Evolutionary conservation across 2,888 invertebrate species (phyloP).

Genomic region (Heliconius ethilla): DNA sequence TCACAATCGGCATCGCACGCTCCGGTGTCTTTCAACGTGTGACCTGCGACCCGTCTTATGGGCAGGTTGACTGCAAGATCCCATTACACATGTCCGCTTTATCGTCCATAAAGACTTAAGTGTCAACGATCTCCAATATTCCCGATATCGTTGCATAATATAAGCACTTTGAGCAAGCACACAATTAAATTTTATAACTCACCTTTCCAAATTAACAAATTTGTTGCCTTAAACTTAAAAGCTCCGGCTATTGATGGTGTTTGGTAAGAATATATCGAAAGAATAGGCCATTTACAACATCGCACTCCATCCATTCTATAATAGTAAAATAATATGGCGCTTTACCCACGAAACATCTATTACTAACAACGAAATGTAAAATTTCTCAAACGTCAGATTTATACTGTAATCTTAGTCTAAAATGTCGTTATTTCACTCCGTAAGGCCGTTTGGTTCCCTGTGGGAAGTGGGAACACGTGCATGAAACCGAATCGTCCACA

Average conservation of each 20-base stretch:
- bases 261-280: slow-evolving; percentile 58
- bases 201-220: slow-evolving; percentile 46
- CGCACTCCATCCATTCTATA: slow-evolving; percentile 57
- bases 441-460: slow-evolving; percentile 55
- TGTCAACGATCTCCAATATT: slow-evolving; percentile 60
- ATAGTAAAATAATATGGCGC: slow-evolving; percentile 70
- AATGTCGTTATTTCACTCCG: slow-evolving; percentile 65
- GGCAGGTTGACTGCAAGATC: slow-evolving; percentile 61
- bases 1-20: slow-evolving; percentile 46
- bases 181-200: slow-evolving; percentile 47
- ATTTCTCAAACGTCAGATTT: slow-evolving; percentile 76
- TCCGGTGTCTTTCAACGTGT: slow-evolving; percentile 50
- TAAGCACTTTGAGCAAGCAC: slow-evolving; percentile 42
- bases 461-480: slow-evolving; percentile 70
- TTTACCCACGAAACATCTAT: slow-evolving; percentile 64
- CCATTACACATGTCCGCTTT: slow-evolving; percentile 72
- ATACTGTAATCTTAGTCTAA: slow-evolving; percentile 63
- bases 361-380: slow-evolving; percentile 76
- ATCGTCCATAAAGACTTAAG: slow-evolving; percentile 73
- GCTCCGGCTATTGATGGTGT: slow-evolving; percentile 48
- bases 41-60: slow-evolving; percentile 63
- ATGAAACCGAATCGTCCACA: slow-evolving; percentile 76
- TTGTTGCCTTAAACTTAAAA: slow-evolving; percentile 52
- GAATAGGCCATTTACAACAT: slow-evolving; percentile 70
- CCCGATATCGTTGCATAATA: slow-evolving; percentile 41